Base-by-base conservation (phyloP, 2,888 invertebrate species). In the Tiliacea aurago region DNA sequence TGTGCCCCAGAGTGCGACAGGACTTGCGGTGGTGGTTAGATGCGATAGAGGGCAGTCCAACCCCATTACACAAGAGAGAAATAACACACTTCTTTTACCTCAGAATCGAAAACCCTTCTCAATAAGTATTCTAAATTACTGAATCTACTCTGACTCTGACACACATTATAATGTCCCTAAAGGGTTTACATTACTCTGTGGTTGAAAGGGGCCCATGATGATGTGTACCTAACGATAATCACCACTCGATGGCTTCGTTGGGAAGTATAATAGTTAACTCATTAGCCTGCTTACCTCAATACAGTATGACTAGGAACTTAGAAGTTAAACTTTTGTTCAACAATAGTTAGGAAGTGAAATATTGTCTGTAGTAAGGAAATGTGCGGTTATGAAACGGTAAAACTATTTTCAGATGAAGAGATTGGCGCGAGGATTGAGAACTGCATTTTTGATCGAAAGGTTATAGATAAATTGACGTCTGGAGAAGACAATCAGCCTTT, bases 301-400 rank as follows among this genome's bases (percentile, higher is more conserved):
- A 56, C 33, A 51, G 28, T 47, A 15, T 9, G 79, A 53, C 20
- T 13, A 43, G 55, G 37, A 73, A 62, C 37, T 56, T 28, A 23
- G 47, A 33, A 49, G 37, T 20, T 43, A 23, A 64, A 65, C n/a
- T 47, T 76, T 37, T 65, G 47, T 43, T 28, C 28, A 76, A 81
- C 81, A 79, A 79, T 81, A 0, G n/a, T 66, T 58, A 81, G 76
- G 81, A 79, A 79, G 69, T 76, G 51, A 61, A 61, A 65, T 64
- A 74, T 58, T 74, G 41, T 20, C 28, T 11, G 37, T 23, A 11
- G 58, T 43, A 33, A 64, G 72, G 63, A 78, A 78, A 58, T 62
- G 9, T 28, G n/a, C 13, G 43, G 69, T 43, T 37, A 33, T 37
- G 51, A n/a, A 47, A 58, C n/a, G 11, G 33, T 37, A 59, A 11